Conservation (phyloP, 1,140 invertebrate genomes). For the Microplitis mediator region DNA sequence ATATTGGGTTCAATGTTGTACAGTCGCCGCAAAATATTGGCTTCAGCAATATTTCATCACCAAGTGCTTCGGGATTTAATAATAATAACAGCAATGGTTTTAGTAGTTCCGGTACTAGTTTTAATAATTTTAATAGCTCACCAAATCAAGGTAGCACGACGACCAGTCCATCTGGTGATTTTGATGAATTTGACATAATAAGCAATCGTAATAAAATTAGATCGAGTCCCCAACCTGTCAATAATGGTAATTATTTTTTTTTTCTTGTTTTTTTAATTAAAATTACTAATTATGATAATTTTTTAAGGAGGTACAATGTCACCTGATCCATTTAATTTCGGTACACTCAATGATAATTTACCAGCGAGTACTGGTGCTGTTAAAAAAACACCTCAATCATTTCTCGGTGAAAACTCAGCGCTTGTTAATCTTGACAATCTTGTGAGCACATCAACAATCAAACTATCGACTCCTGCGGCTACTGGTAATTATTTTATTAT, state of each 20-base stretch:
- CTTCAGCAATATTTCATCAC: slow-evolving; percentile 46
- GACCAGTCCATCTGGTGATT: slow-evolving; percentile 70
- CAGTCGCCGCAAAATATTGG: slow-evolving; percentile 53
- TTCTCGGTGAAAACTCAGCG: slow-evolving; percentile 91
- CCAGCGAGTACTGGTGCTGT: slow-evolving; percentile 61
- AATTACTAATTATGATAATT: slow-evolving; percentile 7
- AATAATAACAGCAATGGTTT: slow-evolving; percentile 49
- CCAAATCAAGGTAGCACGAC: slow-evolving; percentile 42
- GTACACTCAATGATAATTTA: slow-evolving; percentile 65
- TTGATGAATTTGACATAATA: slow-evolving; percentile 85
- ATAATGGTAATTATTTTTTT: slow-evolving; percentile 52
- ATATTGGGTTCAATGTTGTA: slow-evolving; percentile 42
- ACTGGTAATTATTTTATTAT: slow-evolving; percentile 45
- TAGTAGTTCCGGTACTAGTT: slow-evolving; percentile 48
- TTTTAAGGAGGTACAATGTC: slow-evolving; percentile 55
- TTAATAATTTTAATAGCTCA: slow-evolving; percentile 45
- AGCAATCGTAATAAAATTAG: slow-evolving; percentile 69
- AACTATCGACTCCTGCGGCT: slow-evolving; percentile 50
- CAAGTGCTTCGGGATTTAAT: slow-evolving; percentile 43
- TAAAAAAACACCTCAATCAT: slow-evolving; percentile 89
- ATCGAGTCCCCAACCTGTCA: slow-evolving; percentile 54
- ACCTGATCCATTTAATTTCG: slow-evolving; percentile 76
- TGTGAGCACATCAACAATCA: slow-evolving; percentile 70
- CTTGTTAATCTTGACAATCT: slow-evolving; percentile 95
- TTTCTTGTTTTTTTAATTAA: background rate